Conservation (phyloP, 2,888 invertebrate genomes). For the Yponomeuta evonymella region DNA sequence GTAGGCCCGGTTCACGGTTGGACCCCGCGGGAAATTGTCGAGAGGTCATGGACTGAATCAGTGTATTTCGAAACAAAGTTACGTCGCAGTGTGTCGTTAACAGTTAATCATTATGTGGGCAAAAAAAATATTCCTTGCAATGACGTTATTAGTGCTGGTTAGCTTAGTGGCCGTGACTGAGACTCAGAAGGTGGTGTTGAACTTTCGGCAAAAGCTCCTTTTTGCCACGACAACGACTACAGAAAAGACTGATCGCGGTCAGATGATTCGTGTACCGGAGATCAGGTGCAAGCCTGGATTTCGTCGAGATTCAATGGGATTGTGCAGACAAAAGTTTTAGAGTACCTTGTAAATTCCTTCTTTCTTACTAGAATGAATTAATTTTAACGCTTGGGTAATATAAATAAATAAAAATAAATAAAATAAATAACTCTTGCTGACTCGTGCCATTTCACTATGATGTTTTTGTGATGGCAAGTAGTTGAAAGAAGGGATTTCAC, state of each 20-base stretch:
- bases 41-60: conserved; percentile 16
- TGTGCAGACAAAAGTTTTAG: conserved; percentile 38
- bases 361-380: not conserved
- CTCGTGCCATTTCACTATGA: too few species aligned
- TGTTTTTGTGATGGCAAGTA: too few species aligned
- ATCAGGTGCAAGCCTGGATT: conserved; percentile 42
- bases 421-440: too few species aligned
- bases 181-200: conserved; percentile 34
- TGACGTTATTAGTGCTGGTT: conserved; percentile 31
- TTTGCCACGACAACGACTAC: conserved; percentile 31
- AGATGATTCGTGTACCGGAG: conserved; percentile 54
- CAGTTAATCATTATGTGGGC: conserved; percentile 48
- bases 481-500: too few species aligned
- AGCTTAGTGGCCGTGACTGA: conserved; percentile 27
- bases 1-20: not conserved
- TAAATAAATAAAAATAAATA: too few species aligned
- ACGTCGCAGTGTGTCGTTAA: conserved; percentile 40
- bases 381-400: too few species aligned
- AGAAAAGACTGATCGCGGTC: conserved; percentile 19
- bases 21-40: conserved; percentile 7
- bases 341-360: not conserved
- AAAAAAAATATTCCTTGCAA: conserved; percentile 37
- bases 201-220: conserved; percentile 33
- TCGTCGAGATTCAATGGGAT: conserved; percentile 41
- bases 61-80: conserved; percentile 21